Evolutionary conservation across 2,113 vertebrate genomes (phyloP).

Genomic region (Acrocephalus arundinaceus): DNA sequence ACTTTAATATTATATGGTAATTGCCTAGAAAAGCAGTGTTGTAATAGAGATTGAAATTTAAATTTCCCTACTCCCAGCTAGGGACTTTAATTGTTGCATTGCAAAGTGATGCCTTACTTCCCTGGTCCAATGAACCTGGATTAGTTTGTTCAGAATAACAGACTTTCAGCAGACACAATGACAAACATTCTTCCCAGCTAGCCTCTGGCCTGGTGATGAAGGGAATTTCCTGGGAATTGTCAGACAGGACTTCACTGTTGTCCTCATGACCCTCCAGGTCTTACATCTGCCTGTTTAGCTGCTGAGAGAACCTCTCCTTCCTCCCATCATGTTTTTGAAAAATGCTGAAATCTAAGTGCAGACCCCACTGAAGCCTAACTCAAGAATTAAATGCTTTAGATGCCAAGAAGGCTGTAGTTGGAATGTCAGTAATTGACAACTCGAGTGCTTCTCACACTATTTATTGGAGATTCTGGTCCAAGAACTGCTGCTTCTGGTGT

Average conservation of each 20-base stretch:
- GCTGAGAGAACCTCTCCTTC: not conserved
- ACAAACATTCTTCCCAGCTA: not conserved
- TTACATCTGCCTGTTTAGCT: not conserved
- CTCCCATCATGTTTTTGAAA: not conserved
- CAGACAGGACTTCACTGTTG: not conserved
- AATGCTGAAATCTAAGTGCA: not conserved
- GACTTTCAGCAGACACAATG: not conserved
- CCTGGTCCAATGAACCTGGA: not conserved
- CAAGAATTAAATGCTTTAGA: not conserved
- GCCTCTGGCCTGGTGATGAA: not conserved
- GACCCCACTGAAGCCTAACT: not conserved
- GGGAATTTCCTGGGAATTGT: not conserved
- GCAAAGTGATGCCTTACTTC: constrained; percentile 18
- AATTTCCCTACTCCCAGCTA: not conserved
- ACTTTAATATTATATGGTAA: constrained; percentile 41
- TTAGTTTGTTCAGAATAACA: constrained; percentile 43
- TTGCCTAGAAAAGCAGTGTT: not conserved
- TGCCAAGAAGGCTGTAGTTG: not conserved
- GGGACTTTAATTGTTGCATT: constrained; percentile 16
- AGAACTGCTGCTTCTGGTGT: not conserved
- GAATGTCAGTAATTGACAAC: not conserved
- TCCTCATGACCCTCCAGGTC: not conserved
- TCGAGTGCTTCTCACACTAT: not conserved
- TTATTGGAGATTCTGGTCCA: not conserved
- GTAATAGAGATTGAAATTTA: constrained; percentile 34